Evolutionary conservation across 1,140 invertebrate genomes (phyloP).

Genomic region (Ladona fulva): DNA sequence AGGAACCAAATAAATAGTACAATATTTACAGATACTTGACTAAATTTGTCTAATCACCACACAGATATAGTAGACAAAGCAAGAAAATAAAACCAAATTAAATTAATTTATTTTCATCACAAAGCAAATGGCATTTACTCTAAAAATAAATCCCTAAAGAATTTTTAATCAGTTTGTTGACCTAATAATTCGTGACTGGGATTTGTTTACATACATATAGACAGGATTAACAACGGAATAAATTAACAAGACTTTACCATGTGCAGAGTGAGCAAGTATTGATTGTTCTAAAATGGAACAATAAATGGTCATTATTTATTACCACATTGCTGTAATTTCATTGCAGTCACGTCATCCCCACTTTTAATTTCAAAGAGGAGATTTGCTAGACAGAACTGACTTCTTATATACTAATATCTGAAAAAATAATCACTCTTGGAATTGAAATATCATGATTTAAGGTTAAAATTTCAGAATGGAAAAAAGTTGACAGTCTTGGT

Average conservation of each 20-base stretch:
- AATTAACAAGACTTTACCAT: neutral
- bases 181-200: neutral
- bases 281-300: neutral
- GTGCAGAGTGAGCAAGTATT: neutral
- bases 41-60: neutral
- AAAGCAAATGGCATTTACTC: neutral
- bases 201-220: neutral
- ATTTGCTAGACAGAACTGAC: too few species aligned
- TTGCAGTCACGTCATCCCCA: neutral
- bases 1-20: slow-evolving; percentile 1
- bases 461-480: too few species aligned
- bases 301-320: neutral
- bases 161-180: too few species aligned
- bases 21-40: neutral
- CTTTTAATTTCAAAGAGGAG: too few species aligned
- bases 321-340: neutral
- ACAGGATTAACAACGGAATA: neutral
- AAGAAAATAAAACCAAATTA: neutral
- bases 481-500: too few species aligned
- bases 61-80: neutral
- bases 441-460: too few species aligned
- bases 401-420: too few species aligned
- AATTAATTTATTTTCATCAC: neutral
- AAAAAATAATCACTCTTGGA: too few species aligned
- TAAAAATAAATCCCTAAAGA: neutral